phyloP scores from a whole-genome alignment of 2,113 vertebrate genomes.

The Sorex araneus region DNA sequence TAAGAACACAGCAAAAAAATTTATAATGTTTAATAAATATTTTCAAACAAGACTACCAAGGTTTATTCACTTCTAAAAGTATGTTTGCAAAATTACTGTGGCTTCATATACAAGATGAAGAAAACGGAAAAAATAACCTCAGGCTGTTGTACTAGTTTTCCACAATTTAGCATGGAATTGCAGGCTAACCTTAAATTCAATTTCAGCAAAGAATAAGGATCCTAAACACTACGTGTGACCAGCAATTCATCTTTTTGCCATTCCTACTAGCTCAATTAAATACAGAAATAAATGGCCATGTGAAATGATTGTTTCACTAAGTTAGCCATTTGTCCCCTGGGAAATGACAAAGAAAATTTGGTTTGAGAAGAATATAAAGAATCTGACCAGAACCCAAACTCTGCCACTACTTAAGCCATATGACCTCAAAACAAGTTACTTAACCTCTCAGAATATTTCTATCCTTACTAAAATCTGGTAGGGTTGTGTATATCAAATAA shows the following conservation, averaged over 20 bases:
- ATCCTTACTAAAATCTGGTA: not conserved
- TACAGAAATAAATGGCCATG: conserved; percentile 17
- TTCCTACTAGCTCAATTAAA: conserved; percentile 33
- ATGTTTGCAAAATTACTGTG: not conserved
- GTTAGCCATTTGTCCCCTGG: conserved; percentile 22
- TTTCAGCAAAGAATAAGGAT: conserved; percentile 49
- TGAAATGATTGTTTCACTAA: conserved; percentile 6
- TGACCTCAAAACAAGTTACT: conserved; percentile 3
- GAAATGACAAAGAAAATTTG: conserved; percentile 61
- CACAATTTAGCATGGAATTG: conserved; percentile 31
- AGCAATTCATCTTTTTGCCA: not conserved
- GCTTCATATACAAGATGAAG: not conserved
- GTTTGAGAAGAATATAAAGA: conserved; percentile 41
- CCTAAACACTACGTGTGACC: conserved; percentile 11
- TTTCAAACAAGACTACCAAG: conserved; percentile 4
- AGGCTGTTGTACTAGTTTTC: not conserved
- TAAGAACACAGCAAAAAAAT: not conserved
- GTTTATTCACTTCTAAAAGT: conserved; percentile 24
- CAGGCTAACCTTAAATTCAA: conserved; percentile 20
- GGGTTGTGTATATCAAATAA: not conserved
- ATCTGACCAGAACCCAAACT: conserved; percentile 26
- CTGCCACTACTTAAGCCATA: not conserved
- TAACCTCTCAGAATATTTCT: conserved; percentile 7
- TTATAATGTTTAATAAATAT: not conserved
- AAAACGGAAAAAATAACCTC: not conserved